Percentiles rank a stretch among this genome's conserved stretches.
These are phyloP conservation scores for Clepsis dumicolana DNA, from an alignment of 2,888 invertebrate genomes.

Conservation along the genomic window DNA sequence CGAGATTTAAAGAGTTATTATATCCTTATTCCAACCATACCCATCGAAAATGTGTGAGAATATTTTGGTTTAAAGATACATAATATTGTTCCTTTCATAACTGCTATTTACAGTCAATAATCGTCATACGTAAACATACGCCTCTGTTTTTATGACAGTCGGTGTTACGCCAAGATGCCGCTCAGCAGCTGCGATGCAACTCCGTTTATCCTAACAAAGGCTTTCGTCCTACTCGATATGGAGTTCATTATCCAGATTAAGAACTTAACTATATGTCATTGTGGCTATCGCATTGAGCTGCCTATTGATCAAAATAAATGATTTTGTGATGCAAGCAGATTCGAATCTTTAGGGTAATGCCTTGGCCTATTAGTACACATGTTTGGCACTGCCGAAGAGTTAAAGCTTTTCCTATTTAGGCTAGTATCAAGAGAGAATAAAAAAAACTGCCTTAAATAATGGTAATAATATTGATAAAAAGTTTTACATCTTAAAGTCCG, in stretches of 20 bases:
- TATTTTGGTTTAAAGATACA: too few relatives aligned
- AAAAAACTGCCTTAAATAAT: too few relatives aligned
- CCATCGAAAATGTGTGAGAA: too few relatives aligned
- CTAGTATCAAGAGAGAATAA: too few relatives aligned
- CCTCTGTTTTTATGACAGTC: conserved; percentile 8
- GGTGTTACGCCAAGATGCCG: conserved; percentile 15
- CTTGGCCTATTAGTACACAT: conserved; percentile 3
- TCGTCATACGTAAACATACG: neutral
- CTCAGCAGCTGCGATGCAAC: conserved; percentile 25
- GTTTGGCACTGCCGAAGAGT: too few relatives aligned
- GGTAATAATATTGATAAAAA: too few relatives aligned
- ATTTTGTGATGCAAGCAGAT: conserved; percentile 17
- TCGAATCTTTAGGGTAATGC: neutral
- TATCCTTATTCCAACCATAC: too few relatives aligned
- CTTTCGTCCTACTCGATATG: conserved; percentile 25
- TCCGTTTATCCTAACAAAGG: conserved; percentile 25
- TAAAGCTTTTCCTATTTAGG: neutral
- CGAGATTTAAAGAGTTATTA: too few relatives aligned
- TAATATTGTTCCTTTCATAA: too few relatives aligned
- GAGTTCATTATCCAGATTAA: conserved; percentile 30
- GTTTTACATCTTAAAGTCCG: too few relatives aligned
- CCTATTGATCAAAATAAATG: conserved; percentile 22
- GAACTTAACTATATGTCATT: conserved; percentile 27
- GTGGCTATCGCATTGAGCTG: conserved; percentile 27
- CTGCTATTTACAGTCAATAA: neutral